Evolutionary conservation across 2,888 invertebrate species (phyloP).

Genomic region (Kuschelorhynchus macadamiae): DNA sequence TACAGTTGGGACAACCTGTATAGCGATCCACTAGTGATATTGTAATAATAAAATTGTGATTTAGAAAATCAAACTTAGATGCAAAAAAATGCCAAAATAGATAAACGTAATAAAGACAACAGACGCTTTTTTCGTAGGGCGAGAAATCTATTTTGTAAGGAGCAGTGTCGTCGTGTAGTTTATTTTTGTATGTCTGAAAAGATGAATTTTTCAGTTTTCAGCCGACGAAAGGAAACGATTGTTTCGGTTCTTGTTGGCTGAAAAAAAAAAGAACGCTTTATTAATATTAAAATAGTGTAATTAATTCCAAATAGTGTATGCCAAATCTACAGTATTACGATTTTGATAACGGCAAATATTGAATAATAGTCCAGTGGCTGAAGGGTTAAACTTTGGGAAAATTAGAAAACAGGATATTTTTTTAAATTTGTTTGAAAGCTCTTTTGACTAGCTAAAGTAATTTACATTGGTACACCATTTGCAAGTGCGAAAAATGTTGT

Average conservation of each 20-base stretch:
- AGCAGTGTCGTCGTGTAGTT: conserved; percentile 12
- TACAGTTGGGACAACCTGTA: too few relatives aligned
- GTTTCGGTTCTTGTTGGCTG: too few relatives aligned
- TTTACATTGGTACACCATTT: too few relatives aligned
- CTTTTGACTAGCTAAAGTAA: too few relatives aligned
- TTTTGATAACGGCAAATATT: conserved; percentile 31
- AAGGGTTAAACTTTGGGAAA: too few relatives aligned
- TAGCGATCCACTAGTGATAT: conserved; percentile 29
- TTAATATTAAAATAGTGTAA: conserved; percentile 25
- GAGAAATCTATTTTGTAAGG: conserved; percentile 30
- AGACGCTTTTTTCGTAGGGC: conserved; percentile 21
- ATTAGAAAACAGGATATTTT: too few relatives aligned
- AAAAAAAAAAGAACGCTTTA: conserved; percentile 13
- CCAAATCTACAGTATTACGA: conserved; percentile 49
- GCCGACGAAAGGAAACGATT: too few relatives aligned
- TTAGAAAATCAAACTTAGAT: conserved; percentile 29
- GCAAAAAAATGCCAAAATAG: conserved; percentile 17
- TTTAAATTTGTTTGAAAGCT: too few relatives aligned
- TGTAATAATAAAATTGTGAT: conserved; percentile 22
- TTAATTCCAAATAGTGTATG: conserved; percentile 48
- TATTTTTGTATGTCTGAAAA: conserved; percentile 13
- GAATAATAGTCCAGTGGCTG: too few relatives aligned
- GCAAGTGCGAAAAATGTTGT: too few relatives aligned
- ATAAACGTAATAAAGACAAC: conserved; percentile 19
- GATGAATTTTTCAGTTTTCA: too few relatives aligned